Conservation (phyloP, 1,140 invertebrate species). For the Chrysopa pallens region DNA sequence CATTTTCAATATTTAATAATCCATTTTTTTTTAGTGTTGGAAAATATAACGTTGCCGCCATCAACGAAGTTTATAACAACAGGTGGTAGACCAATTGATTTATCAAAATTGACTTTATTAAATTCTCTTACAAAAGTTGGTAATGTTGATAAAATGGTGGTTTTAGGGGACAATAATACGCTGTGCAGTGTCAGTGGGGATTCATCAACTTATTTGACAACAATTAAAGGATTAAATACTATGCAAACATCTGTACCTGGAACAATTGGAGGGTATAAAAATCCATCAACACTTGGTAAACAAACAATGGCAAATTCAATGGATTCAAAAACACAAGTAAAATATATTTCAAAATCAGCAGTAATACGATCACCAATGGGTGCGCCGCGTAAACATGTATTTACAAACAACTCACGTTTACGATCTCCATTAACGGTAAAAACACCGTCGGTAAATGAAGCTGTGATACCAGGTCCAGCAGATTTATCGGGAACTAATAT, state of each 20-base stretch:
- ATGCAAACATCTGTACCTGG: not conserved
- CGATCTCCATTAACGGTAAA: constrained; percentile 1
- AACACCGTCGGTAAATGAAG: constrained; percentile 8
- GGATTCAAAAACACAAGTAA: not conserved
- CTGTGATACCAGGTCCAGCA: constrained; percentile 15
- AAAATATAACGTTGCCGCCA: constrained; percentile 12
- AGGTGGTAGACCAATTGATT: constrained; percentile 8
- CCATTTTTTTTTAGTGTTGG: constrained; percentile 11
- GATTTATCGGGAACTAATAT: constrained; percentile 39
- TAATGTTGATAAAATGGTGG: constrained; percentile 10
- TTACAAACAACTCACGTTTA: too few relatives aligned
- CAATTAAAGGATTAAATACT: constrained; percentile 1
- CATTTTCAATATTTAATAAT: not conserved
- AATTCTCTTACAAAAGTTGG: constrained; percentile 5
- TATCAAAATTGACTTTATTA: constrained; percentile 13
- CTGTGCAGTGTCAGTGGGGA: not conserved
- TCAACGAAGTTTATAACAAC: too few relatives aligned
- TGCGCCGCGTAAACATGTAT: constrained; percentile 3
- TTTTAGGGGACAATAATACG: constrained; percentile 11
- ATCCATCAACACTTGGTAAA: not conserved
- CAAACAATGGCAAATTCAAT: not conserved
- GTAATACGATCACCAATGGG: constrained; percentile 15
- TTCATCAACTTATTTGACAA: constrained; percentile 1
- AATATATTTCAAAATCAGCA: not conserved
- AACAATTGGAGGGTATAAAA: not conserved